Conservation (phyloP, 1,140 invertebrate genomes). For the Lepidurus couesii region DNA sequence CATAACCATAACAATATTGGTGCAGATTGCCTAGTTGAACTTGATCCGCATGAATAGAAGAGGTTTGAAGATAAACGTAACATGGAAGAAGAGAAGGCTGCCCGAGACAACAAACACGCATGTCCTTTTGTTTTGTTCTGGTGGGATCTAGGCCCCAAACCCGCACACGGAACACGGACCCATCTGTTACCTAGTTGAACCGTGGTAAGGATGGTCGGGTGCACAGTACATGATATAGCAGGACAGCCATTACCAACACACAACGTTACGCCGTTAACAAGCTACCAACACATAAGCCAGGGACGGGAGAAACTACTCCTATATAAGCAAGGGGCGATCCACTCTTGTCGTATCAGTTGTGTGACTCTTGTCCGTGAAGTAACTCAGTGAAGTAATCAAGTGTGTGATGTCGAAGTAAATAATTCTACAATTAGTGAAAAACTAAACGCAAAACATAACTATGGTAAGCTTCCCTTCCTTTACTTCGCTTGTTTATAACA, state of each 20-base stretch:
- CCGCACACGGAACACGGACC: neutral
- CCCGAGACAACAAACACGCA: neutral
- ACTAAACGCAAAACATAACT: neutral
- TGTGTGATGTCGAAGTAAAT: neutral
- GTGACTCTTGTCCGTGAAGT: neutral
- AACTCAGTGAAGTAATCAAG: neutral
- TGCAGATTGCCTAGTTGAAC: neutral
- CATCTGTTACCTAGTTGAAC: neutral
- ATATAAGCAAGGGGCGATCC: neutral
- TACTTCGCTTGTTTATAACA: too few species aligned
- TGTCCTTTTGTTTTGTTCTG: neutral
- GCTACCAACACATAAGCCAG: neutral
- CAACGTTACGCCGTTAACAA: neutral
- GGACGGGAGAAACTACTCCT: neutral
- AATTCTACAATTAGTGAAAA: neutral
- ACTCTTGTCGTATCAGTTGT: neutral
- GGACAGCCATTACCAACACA: neutral
- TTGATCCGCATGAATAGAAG: neutral
- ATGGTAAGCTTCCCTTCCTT: too few species aligned
- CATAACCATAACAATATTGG: neutral
- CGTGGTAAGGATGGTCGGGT: neutral
- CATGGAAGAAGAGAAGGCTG: neutral
- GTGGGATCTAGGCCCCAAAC: constrained; percentile 12
- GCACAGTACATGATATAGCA: neutral
- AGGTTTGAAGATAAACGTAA: neutral